Percentiles rank a stretch among this genome's conserved stretches.
These are phyloP conservation scores for Leiothrix lutea DNA, from an alignment of 2,113 vertebrate genomes.

Conservation along the genomic window DNA sequence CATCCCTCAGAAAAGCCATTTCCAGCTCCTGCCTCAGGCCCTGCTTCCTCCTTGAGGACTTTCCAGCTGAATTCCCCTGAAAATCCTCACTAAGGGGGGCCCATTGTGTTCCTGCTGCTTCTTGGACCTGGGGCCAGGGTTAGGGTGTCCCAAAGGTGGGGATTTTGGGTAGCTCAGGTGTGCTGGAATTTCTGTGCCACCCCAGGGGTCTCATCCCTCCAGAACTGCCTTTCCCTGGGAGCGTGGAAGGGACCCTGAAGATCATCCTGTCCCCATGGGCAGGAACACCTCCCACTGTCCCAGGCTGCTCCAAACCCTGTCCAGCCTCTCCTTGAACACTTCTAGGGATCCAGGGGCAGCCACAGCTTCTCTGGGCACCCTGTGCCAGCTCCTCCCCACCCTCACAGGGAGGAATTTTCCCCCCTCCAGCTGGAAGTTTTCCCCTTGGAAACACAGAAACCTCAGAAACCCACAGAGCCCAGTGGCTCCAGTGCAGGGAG, in stretches of 20 bases:
- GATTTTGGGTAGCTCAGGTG: fast-evolving
- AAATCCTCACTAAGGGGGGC: not conserved
- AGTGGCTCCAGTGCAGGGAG: too few relatives aligned
- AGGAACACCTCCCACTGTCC: not conserved
- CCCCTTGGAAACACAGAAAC: not conserved
- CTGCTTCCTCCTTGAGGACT: not conserved
- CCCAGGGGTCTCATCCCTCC: too few relatives aligned
- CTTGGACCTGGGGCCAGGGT: too few relatives aligned
- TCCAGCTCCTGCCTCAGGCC: not conserved
- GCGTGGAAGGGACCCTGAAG: not conserved
- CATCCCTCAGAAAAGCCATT: fast-evolving
- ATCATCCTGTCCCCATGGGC: not conserved
- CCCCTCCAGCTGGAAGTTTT: not conserved
- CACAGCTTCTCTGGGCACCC: not conserved
- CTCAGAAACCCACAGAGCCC: too few relatives aligned
- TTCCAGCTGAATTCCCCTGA: not conserved
- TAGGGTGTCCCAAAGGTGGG: not conserved
- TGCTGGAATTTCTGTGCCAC: not conserved
- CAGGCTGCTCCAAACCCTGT: not conserved
- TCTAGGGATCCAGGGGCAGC: too few relatives aligned
- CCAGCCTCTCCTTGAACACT: fast-evolving
- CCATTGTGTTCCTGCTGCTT: fast-evolving
- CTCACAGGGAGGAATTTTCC: not conserved
- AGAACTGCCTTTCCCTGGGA: not conserved
- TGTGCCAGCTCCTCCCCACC: not conserved